Conservation (phyloP, 2,113 vertebrate genomes). For the Coptodon rendalli region DNA sequence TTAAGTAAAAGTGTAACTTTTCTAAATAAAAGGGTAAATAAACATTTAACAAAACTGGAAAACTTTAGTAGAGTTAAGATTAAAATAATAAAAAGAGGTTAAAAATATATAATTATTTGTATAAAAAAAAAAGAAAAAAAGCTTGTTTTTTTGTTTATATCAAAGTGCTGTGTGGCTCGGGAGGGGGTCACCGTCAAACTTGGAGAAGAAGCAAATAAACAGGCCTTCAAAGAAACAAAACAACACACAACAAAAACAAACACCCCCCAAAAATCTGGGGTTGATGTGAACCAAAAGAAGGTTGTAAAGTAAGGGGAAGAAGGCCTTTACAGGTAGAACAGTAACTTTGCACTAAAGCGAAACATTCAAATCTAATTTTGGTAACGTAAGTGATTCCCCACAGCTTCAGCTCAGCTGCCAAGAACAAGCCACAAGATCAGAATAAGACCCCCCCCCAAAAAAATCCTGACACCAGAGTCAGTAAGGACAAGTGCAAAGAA, state of each 20-base stretch:
- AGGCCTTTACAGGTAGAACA: background rate
- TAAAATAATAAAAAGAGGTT: constrained; percentile 8
- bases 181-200: background rate
- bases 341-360: background rate
- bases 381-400: background rate
- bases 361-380: background rate
- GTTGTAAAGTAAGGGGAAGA: background rate
- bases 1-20: background rate
- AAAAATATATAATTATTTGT: constrained; percentile 33
- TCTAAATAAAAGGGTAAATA: constrained; percentile 6
- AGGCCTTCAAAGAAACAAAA: background rate
- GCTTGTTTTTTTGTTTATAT: background rate
- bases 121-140: background rate
- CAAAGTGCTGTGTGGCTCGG: constrained; percentile 63
- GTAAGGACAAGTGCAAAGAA: background rate
- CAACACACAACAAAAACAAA: background rate
- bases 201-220: background rate
- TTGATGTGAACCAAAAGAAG: background rate
- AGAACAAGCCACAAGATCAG: background rate
- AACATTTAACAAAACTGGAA: background rate
- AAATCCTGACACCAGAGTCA: background rate
- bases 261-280: background rate
- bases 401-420: background rate
- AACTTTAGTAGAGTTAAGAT: constrained; percentile 22
- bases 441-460: background rate